Percentiles rank a stretch among this genome's conserved stretches.
Evolutionary conservation across 2,797 vertebrate genomes (phyloP).

Genomic region (Chiroxiphia lanceolata): DNA sequence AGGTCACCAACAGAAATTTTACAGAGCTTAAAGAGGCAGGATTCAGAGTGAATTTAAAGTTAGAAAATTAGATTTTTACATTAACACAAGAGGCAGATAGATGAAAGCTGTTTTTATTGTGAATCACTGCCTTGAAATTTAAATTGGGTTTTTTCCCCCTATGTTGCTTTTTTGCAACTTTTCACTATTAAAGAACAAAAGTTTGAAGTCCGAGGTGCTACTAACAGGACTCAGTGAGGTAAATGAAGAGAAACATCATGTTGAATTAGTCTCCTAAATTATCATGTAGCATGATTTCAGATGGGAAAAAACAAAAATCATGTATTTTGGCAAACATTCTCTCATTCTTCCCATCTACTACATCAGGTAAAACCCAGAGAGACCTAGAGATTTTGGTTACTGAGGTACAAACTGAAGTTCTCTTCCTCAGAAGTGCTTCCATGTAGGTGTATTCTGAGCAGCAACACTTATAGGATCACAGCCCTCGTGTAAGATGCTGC

Average conservation of each 20-base stretch:
- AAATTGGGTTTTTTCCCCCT: background rate
- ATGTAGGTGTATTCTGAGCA: background rate
- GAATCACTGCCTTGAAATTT: background rate
- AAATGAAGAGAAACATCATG: background rate
- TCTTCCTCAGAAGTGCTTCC: background rate
- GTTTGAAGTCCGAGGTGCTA: background rate
- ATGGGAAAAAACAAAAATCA: background rate
- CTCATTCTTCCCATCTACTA: background rate
- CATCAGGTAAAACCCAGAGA: background rate
- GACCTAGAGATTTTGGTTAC: background rate
- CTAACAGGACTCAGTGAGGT: background rate
- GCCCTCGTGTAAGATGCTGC: background rate
- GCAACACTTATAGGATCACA: background rate
- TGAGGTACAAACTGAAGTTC: background rate
- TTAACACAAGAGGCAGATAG: background rate
- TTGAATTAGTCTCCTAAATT: background rate
- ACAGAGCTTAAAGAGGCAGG: background rate
- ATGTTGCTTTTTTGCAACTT: background rate
- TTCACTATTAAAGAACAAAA: background rate
- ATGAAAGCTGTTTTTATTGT: background rate
- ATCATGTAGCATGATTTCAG: background rate
- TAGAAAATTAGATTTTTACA: background rate
- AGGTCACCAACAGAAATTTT: slow-evolving; percentile 1
- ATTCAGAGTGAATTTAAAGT: background rate
- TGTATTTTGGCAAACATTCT: background rate